Evolutionary conservation across 2,113 vertebrate species (phyloP).

Genomic region (Cololabis saira): DNA sequence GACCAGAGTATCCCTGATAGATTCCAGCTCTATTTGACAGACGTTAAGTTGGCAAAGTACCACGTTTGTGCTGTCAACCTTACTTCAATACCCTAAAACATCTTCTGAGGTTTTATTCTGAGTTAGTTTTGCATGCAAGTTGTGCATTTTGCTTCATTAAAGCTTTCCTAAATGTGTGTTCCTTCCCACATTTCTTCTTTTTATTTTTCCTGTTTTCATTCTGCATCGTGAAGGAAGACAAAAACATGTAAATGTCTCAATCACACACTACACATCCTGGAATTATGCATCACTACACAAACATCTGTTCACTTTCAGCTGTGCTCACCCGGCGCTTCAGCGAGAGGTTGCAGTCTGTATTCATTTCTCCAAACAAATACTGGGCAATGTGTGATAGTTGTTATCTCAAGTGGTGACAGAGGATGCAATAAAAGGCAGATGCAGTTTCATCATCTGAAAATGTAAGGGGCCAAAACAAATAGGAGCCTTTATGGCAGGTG

Average conservation of each 20-base stretch:
- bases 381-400: slow-evolving; percentile 15
- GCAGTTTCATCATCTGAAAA: slow-evolving; percentile 47
- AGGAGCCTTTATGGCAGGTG: slow-evolving; percentile 7
- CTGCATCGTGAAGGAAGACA: slow-evolving; percentile 7
- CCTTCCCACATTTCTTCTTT: neutral
- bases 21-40: neutral
- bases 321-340: neutral
- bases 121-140: neutral
- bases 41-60: neutral
- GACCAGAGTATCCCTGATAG: neutral
- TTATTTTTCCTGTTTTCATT: neutral
- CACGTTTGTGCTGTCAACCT: neutral
- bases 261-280: slow-evolving; percentile 24
- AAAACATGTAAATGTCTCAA: neutral
- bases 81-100: neutral
- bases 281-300: slow-evolving; percentile 30
- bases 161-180: neutral
- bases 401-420: slow-evolving; percentile 30
- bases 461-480: slow-evolving; percentile 41
- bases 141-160: slow-evolving; percentile 1
- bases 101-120: neutral
- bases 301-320: slow-evolving; percentile 23
- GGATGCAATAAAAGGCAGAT: slow-evolving; percentile 7
- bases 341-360: neutral
- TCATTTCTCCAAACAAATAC: slow-evolving; percentile 17